Evolutionary conservation across 2,888 invertebrate species (phyloP).

Genomic region (Erebia ligea): DNA sequence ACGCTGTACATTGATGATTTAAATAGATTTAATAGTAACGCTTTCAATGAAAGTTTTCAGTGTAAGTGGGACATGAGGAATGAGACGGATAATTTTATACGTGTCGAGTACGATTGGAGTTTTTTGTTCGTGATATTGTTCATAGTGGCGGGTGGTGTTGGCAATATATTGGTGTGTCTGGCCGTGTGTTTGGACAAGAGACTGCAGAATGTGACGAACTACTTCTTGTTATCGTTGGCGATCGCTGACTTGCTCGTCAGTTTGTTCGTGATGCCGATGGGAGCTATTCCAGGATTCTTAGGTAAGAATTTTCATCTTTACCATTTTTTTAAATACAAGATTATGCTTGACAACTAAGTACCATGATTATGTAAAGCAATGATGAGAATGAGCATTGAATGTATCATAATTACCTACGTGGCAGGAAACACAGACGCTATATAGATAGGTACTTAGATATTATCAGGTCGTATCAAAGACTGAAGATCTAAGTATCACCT

Average conservation of each 20-base stretch:
- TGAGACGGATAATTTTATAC: slow-evolving; percentile 51
- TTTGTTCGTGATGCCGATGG: slow-evolving; percentile 97
- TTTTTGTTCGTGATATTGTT: slow-evolving; percentile 93
- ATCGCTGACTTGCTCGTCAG: slow-evolving; percentile 97
- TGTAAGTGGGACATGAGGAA: slow-evolving; percentile 69
- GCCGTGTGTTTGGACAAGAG: slow-evolving; percentile 95
- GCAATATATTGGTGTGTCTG: slow-evolving; percentile 96
- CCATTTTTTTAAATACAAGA: too few relatives aligned
- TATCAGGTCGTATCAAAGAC: too few relatives aligned
- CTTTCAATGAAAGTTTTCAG: slow-evolving; percentile 58
- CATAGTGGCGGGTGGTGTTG: slow-evolving; percentile 94
- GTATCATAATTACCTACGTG: too few relatives aligned
- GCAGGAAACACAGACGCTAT: too few relatives aligned
- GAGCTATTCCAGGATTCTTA: slow-evolving; percentile 95
- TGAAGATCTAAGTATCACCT: too few relatives aligned
- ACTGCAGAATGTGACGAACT: slow-evolving; percentile 97
- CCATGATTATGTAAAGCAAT: too few relatives aligned
- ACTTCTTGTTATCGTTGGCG: slow-evolving; percentile 96
- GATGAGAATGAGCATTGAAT: too few relatives aligned
- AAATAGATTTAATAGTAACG: slow-evolving; percentile 50
- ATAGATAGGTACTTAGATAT: too few relatives aligned
- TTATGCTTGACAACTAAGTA: too few relatives aligned
- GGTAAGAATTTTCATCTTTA: slow-evolving; percentile 85
- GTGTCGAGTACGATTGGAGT: slow-evolving; percentile 88
- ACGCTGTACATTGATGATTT: slow-evolving; percentile 65